Percentiles rank a stretch among this genome's conserved stretches.
These are phyloP conservation scores for Lordiphosa stackelbergi DNA, from an alignment of 1,140 invertebrate species.

Conservation along the genomic window DNA sequence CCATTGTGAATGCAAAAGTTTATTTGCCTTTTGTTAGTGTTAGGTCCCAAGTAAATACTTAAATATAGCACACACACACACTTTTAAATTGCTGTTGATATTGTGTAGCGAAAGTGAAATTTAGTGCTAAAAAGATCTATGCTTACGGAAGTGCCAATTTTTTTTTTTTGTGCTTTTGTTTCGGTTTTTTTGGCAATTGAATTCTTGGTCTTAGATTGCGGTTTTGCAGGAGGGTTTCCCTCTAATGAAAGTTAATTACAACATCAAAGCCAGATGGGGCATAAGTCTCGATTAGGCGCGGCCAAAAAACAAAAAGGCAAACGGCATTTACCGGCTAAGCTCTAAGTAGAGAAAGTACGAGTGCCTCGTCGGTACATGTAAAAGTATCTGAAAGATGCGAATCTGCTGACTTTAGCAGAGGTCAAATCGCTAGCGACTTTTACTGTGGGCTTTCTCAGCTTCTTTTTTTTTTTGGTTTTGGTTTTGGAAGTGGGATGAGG, in stretches of 20 bases:
- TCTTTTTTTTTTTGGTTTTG: background rate
- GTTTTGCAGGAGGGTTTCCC: slow-evolving; percentile 7
- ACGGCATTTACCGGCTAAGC: slow-evolving; percentile 45
- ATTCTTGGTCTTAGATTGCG: slow-evolving; percentile 1
- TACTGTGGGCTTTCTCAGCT: slow-evolving; percentile 35
- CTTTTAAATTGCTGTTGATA: slow-evolving; percentile 17
- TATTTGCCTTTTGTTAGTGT: slow-evolving; percentile 30
- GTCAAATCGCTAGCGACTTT: slow-evolving; percentile 46
- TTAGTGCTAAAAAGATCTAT: slow-evolving; percentile 17
- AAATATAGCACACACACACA: slow-evolving; percentile 46
- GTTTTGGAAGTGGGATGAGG: slow-evolving; percentile 2
- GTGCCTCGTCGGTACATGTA: slow-evolving; percentile 33
- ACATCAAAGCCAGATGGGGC: slow-evolving; percentile 37
- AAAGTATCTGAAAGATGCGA: slow-evolving; percentile 50
- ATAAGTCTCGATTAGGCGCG: slow-evolving; percentile 42
- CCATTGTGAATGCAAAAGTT: slow-evolving; percentile 13
- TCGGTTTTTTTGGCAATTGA: background rate
- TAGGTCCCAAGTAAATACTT: slow-evolving; percentile 46
- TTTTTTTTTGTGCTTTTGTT: slow-evolving; percentile 13
- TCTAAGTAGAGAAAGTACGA: slow-evolving; percentile 55
- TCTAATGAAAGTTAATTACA: slow-evolving; percentile 57
- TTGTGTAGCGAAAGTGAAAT: slow-evolving; percentile 52
- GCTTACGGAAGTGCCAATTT: slow-evolving; percentile 18
- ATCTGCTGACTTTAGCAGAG: slow-evolving; percentile 41
- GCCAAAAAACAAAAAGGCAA: slow-evolving; percentile 28